These are phyloP conservation scores for Aphelenchoides avenae DNA, from an alignment of 1,140 invertebrate genomes.

Conservation along the genomic window DNA sequence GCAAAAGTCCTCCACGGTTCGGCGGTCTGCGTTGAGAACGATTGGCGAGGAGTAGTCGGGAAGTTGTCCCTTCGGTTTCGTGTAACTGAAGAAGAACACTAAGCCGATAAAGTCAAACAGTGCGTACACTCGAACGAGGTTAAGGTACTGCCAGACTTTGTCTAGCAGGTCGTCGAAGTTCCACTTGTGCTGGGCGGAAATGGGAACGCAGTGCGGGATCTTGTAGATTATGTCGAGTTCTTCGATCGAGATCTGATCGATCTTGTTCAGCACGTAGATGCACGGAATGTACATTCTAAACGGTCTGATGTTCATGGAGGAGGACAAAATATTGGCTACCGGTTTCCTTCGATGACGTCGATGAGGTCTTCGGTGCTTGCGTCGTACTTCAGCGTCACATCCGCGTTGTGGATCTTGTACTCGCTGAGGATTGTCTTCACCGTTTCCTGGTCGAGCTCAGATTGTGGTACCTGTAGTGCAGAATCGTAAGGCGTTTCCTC, in stretches of 20 bases:
- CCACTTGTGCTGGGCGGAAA: conserved; percentile 99
- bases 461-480: conserved; percentile 71
- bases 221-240: conserved; percentile 98
- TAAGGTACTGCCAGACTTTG: conserved; percentile 97
- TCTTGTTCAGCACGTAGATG: conserved; percentile 98
- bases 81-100: conserved; percentile 71
- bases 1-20: conserved; percentile 93
- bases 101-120: conserved; percentile 1
- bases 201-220: conserved; percentile 97
- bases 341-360: conserved; percentile 96
- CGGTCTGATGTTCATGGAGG: conserved; percentile 16
- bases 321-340: conserved; percentile 85
- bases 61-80: conserved; percentile 97
- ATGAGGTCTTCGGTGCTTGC: conserved; percentile 95
- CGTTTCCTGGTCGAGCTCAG: conserved; percentile 87
- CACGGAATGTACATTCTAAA: conserved; percentile 86
- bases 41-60: conserved; percentile 95
- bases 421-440: conserved; percentile 94
- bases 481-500: neutral
- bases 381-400: conserved; percentile 87
- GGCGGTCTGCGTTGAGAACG: conserved; percentile 80
- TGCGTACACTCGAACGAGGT: conserved; percentile 84
- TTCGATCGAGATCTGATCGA: conserved; percentile 73
- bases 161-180: conserved; percentile 99
- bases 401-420: conserved; percentile 98